Percentiles rank a stretch among this genome's conserved stretches.
These are phyloP conservation scores for Progne subis DNA, from an alignment of 2,113 vertebrate species.

Conservation along the genomic window DNA sequence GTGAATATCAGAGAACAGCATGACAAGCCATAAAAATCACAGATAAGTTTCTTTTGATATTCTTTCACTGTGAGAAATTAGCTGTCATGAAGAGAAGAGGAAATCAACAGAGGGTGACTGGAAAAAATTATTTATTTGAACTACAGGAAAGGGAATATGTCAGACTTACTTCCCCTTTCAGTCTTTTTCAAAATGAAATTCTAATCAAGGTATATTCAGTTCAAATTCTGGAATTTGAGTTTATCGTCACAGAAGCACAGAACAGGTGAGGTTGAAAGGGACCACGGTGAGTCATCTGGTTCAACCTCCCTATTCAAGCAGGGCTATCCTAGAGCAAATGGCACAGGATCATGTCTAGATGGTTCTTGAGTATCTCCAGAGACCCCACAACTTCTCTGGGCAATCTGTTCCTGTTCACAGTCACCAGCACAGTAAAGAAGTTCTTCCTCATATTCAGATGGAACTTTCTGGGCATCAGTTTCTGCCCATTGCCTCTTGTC, in stretches of 20 bases:
- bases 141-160: neutral
- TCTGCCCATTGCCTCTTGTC: neutral
- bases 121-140: neutral
- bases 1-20: neutral
- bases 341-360: neutral
- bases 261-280: neutral
- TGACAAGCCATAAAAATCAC: neutral
- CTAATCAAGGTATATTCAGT: neutral
- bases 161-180: neutral
- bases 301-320: neutral
- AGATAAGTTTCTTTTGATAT: neutral
- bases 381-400: neutral
- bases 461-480: neutral
- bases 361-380: neutral
- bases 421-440: neutral
- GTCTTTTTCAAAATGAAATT: neutral
- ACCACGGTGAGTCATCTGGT: neutral
- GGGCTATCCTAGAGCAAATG: neutral
- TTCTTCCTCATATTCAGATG: neutral
- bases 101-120: neutral
- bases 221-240: neutral
- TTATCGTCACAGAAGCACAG: neutral
- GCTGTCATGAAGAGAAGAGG: neutral
- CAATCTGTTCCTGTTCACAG: neutral
- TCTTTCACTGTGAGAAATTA: neutral